Evolutionary conservation across 2,797 vertebrate species (phyloP).

Genomic region (Rhodeus uyekii): DNA sequence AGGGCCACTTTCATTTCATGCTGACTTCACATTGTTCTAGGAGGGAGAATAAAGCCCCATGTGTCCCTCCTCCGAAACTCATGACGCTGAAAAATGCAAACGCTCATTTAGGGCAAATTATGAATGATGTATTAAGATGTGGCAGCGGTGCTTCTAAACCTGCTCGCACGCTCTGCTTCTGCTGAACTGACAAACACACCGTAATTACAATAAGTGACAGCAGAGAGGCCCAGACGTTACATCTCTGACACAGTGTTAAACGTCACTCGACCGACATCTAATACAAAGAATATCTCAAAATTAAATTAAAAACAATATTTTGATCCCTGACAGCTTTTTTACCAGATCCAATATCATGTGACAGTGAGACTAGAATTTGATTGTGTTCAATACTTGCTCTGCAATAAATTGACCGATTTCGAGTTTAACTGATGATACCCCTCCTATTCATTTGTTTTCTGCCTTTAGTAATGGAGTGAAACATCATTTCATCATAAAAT

Average conservation of each 20-base stretch:
- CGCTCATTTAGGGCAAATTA: conserved; percentile 19
- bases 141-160: neutral
- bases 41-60: neutral
- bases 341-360: no score
- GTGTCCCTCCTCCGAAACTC: neutral
- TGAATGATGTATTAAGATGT: conserved; percentile 12
- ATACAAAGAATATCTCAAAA: no score
- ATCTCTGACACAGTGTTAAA: conserved; percentile 45
- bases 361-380: no score
- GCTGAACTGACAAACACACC: conserved; percentile 35
- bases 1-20: neutral
- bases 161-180: neutral
- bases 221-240: conserved; percentile 31
- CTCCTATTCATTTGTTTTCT: no score
- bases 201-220: conserved; percentile 46
- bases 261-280: no score
- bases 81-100: neutral
- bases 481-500: no score
- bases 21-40: neutral
- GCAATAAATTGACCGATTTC: no score
- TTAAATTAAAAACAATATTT: no score
- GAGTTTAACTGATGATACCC: no score
- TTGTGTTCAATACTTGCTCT: no score
- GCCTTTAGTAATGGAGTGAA: no score
- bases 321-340: no score